Evolutionary conservation across 2,888 invertebrate genomes (phyloP), one percentile per base, ranked within the genome.

Genomic region (Drosophila austrosaltans): DNA sequence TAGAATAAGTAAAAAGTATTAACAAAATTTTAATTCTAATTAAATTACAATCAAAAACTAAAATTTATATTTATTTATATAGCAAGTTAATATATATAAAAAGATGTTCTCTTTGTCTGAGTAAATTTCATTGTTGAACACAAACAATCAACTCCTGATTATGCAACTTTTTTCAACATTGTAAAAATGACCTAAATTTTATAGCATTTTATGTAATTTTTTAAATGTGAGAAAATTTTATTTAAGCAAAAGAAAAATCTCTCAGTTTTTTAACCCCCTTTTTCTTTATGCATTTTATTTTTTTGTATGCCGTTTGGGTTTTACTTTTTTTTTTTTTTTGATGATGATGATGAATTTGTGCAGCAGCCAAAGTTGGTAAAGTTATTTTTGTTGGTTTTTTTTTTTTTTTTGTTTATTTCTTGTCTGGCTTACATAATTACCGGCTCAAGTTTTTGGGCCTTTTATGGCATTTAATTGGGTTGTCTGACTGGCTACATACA

Each of bases 351-450:
- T 57, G 57, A 57, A 57, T 57, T 57, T 57, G 36, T 39, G 57
- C 57, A 57, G 67, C 64, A 53, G 64, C 63, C 56, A 63, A 53
- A 63, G 69, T 54, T 28, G 63, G 54, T 54, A 60, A 56, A 56
- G 72, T 58, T 63, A 32, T 64, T 62, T 59, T 60, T 63, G 62
- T 67, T 44, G 61, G 40, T 66, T 69, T 66, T 67, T 63, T 16
- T 16, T 16, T 16, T 0, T 16, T 64, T 16, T 16, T 16, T 16
- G 0, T 16, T 16, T 64, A 73, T 82, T 80, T 67, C 81, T 62
- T 66, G 67, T 63, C 64, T 64, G 67, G 72, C 72, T 82, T 82
- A 82, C 72, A 82, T 87, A 82, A 82, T 84, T 87, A 78, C 78
- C 72, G 64, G 63, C 72, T 53, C 77, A 65, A 66, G 25, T 59